Conservation (phyloP, 2,797 vertebrate species). For the Tamandua tetradactyla region DNA sequence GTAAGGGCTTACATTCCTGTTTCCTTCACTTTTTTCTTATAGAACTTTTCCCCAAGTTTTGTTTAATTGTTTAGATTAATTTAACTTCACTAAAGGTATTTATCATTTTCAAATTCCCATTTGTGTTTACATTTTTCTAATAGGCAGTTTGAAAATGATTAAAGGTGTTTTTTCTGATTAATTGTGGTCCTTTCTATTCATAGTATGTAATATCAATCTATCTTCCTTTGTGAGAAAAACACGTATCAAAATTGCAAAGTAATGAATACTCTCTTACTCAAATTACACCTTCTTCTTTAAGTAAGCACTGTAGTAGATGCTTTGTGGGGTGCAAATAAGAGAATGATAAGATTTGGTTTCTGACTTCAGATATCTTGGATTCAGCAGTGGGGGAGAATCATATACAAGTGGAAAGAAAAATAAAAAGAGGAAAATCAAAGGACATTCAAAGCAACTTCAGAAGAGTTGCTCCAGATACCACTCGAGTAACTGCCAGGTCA, state of each 20-base stretch:
- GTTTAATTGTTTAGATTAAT: slow-evolving; percentile 15
- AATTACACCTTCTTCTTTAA: not conserved
- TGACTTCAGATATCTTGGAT: not conserved
- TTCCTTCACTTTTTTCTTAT: not conserved
- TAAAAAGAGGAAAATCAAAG: not conserved
- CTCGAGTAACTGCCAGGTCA: not conserved
- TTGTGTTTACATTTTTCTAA: slow-evolving; percentile 61
- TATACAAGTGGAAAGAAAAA: not conserved
- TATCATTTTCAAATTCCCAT: slow-evolving; percentile 45
- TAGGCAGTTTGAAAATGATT: slow-evolving; percentile 53
- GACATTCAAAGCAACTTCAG: not conserved
- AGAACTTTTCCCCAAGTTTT: not conserved
- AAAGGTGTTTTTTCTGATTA: slow-evolving; percentile 47
- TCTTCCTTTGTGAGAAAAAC: not conserved
- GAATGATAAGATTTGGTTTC: not conserved
- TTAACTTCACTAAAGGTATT: slow-evolving; percentile 51
- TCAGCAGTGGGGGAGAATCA: not conserved
- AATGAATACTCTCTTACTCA: not conserved
- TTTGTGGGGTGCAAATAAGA: not conserved
- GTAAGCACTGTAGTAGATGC: not conserved
- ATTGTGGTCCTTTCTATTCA: slow-evolving; percentile 30
- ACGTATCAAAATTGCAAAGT: not conserved
- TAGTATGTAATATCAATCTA: not conserved
- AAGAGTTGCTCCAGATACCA: not conserved
- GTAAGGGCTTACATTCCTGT: not conserved